Evolutionary conservation across 2,113 vertebrate species (phyloP), one percentile per base, ranked within the genome.

Genomic region (Aldabrachelys gigantea): DNA sequence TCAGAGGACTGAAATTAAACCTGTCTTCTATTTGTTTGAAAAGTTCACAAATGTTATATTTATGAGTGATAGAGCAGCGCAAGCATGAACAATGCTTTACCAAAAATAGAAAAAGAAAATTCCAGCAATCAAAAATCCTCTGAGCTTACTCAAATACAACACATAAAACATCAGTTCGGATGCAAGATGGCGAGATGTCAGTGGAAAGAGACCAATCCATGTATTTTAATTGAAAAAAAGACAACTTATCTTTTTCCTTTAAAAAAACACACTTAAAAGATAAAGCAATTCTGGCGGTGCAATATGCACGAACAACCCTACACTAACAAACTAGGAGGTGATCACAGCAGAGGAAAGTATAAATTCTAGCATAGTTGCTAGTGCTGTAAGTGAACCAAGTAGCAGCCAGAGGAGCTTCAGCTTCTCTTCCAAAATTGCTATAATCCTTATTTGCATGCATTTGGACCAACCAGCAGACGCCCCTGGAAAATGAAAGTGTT

Each of bases 91-190:
- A 4, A 25, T 80, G 38, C 25, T 92, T 84, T 86, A 84, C 0
- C 0, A 90, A 94, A 86, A 52, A 65, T 16, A 86, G 38, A 4
- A 87, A 57, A 89, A 95, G 19, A 65, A 93, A 50, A 53, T 94
- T 38, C 89, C 85, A 87, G 31, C 6, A 78, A 90, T 3, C 22
- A 80, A 19, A 95, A 93, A 0, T 79, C 25, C 53, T 95, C 49
- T 96, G 93, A 95, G 94, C 62, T 95, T 78, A 87, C 94, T 96
- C 90, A 97, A 80, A 91, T 57, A 82, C 29, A 80, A 72, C 19
- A 80, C 29, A 65, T 11, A 44, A 27, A 94, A 86, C 44, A 91
- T 4, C 56, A 80, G 44, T 84, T 91, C 82, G 89, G 72, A 82
- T 86, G 52, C 41, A 89, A 80, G 14, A 2, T 1, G 25, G 27